Conservation (phyloP, 2,113 vertebrate species). For the Phalacrocorax pelagicus region DNA sequence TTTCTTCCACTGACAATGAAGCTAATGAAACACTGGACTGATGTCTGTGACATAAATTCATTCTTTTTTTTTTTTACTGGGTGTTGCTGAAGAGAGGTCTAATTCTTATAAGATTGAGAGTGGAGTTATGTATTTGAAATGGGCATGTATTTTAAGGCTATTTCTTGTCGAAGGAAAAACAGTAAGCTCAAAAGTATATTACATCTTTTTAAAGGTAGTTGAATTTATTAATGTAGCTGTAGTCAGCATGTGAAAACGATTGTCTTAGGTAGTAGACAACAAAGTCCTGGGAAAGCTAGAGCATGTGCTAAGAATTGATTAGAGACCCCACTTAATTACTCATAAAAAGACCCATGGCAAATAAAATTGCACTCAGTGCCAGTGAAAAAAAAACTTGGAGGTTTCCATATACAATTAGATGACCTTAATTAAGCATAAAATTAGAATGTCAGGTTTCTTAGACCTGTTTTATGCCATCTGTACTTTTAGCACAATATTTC, state of each 20-base stretch:
- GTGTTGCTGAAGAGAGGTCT: background rate
- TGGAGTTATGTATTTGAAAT: background rate
- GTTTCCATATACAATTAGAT: background rate
- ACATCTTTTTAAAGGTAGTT: background rate
- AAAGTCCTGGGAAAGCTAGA: background rate
- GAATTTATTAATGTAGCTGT: background rate
- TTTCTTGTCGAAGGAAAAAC: background rate
- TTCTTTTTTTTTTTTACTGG: background rate
- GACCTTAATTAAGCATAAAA: background rate
- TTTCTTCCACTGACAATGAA: constrained; percentile 20
- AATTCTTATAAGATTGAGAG: background rate
- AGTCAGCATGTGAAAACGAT: background rate
- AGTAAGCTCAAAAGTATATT: background rate
- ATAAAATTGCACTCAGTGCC: background rate
- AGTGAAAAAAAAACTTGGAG: background rate
- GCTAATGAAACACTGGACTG: constrained; percentile 14
- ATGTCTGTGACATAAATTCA: background rate
- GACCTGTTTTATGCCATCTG: background rate
- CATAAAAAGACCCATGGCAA: background rate
- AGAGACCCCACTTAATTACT: background rate
- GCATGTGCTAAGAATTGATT: background rate
- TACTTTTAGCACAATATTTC: background rate
- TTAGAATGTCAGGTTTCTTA: background rate
- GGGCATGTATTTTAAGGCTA: background rate
- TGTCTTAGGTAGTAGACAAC: background rate